Conservation (phyloP, 2,797 vertebrate genomes). For the Balearica regulorum region DNA sequence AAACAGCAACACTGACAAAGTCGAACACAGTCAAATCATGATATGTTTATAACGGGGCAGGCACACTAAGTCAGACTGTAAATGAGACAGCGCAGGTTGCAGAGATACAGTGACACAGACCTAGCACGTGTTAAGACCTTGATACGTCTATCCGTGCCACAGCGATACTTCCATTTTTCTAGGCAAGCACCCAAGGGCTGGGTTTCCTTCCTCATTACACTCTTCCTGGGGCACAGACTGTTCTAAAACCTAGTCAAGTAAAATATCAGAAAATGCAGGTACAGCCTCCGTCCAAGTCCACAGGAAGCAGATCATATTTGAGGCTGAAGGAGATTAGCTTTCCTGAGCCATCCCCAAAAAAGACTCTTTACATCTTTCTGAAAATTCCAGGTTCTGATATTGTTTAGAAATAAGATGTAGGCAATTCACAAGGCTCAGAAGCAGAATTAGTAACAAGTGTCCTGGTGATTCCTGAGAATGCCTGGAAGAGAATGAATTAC, state of each 20-base stretch:
- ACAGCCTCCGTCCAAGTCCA: background rate
- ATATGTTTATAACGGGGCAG: background rate
- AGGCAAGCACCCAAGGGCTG: slow-evolving; percentile 56
- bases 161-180: slow-evolving; percentile 30
- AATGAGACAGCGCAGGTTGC: background rate
- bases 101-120: background rate
- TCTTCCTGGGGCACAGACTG: slow-evolving; percentile 28
- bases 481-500: background rate
- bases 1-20: background rate
- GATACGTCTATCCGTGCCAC: background rate
- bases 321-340: background rate
- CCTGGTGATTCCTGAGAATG: background rate
- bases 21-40: background rate
- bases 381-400: background rate
- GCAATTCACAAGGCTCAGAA: background rate
- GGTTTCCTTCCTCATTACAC: slow-evolving; percentile 49
- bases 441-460: background rate
- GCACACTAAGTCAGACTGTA: background rate
- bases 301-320: background rate
- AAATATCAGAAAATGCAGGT: background rate
- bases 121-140: background rate
- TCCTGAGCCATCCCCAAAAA: background rate
- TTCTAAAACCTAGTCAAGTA: slow-evolving; percentile 3
- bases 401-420: background rate
- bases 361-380: background rate